Evolutionary conservation across 2,888 invertebrate genomes (phyloP).

Genomic region (Parnassius glacialis): DNA sequence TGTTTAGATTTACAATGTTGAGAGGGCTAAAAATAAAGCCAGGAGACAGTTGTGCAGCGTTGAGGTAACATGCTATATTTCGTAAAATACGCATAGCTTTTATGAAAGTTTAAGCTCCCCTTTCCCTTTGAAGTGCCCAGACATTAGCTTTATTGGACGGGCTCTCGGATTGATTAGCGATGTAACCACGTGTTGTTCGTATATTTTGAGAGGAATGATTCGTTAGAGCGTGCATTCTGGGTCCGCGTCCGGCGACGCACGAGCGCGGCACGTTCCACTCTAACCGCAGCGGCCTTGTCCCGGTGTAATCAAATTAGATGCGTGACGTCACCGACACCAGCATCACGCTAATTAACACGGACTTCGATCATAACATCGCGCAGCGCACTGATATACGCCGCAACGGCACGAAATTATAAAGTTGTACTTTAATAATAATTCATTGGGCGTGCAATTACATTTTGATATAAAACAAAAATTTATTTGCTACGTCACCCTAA

Average conservation of each 20-base stretch:
- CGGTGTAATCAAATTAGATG: conserved; percentile 71
- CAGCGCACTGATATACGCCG: conserved; percentile 8
- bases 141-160: conserved; percentile 10
- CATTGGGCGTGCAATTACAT: conserved; percentile 4
- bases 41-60: conserved; percentile 44
- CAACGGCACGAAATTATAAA: conserved; percentile 1
- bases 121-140: conserved; percentile 8
- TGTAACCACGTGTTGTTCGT: conserved; percentile 1
- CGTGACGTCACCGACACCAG: conserved; percentile 60
- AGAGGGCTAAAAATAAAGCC: conserved; percentile 39
- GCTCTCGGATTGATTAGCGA: conserved; percentile 9
- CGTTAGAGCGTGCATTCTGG: conserved; percentile 20
- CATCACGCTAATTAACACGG: conserved; percentile 63
- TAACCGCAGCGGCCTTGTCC: conserved; percentile 63
- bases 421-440: conserved; percentile 10
- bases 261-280: conserved; percentile 37
- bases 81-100: conserved; percentile 34
- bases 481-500: conserved; percentile 16
- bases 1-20: conserved; percentile 30
- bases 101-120: conserved; percentile 19
- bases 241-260: conserved; percentile 24
- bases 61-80: conserved; percentile 45
- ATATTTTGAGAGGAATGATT: conserved; percentile 23
- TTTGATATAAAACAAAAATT: conserved; percentile 5
- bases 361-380: conserved; percentile 40